These are phyloP conservation scores for Poecilus cupreus DNA, from an alignment of 2,888 invertebrate species.

Conservation along the genomic window DNA sequence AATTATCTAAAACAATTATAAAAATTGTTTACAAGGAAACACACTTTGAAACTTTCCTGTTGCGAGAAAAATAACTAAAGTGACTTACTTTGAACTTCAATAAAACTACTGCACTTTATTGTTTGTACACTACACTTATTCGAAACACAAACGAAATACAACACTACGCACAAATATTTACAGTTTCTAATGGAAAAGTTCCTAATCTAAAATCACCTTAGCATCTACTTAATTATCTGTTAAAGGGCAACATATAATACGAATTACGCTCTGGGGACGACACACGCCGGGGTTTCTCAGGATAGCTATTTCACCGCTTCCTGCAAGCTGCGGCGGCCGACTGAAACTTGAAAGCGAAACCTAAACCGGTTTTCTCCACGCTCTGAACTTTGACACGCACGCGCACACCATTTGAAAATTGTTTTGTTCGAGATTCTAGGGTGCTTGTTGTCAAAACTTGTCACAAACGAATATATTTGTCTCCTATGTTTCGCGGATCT, in stretches of 20 bases:
- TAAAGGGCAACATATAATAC: background rate
- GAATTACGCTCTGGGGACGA: background rate
- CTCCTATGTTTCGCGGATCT: background rate
- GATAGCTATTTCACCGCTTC: background rate
- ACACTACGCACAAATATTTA: slow-evolving; percentile 34
- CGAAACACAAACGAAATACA: slow-evolving; percentile 15
- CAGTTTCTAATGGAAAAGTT: background rate
- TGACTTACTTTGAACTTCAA: slow-evolving; percentile 22
- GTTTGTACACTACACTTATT: slow-evolving; percentile 28
- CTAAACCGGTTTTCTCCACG: background rate
- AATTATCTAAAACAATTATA: background rate
- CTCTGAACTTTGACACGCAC: slow-evolving; percentile 35
- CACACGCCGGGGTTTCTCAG: background rate
- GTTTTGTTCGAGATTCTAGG: background rate
- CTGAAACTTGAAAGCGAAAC: slow-evolving; percentile 36
- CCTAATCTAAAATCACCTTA: slow-evolving; percentile 2
- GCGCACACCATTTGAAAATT: slow-evolving; percentile 26
- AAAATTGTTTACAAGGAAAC: background rate
- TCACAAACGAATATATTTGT: background rate
- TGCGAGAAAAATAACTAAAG: background rate
- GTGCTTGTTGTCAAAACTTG: background rate
- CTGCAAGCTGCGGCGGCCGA: slow-evolving; percentile 3
- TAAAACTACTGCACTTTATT: background rate
- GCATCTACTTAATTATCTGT: background rate
- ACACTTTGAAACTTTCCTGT: background rate